Percentiles rank a stretch among this genome's conserved stretches.
phyloP scores from a whole-genome alignment of 2,113 vertebrate genomes.

The Orthonyx spaldingii region DNA sequence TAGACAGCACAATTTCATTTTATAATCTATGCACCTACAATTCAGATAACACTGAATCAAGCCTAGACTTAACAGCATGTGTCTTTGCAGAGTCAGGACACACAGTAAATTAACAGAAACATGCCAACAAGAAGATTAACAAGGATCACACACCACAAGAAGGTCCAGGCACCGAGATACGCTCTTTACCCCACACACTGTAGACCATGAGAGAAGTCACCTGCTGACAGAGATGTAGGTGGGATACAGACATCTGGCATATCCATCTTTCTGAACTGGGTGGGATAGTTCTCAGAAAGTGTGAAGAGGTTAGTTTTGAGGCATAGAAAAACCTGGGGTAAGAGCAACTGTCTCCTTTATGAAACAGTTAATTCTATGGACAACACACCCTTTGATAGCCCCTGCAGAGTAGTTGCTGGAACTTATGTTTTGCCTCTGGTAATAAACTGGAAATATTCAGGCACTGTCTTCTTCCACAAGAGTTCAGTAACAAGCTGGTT shows the following conservation, averaged over 20 bases:
- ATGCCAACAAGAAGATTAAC: not conserved
- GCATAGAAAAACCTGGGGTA: not conserved
- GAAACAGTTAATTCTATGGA: not conserved
- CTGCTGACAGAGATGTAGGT: not conserved
- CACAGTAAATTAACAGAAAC: not conserved
- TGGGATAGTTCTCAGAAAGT: not conserved
- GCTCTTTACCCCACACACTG: not conserved
- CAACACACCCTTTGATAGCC: fast-evolving
- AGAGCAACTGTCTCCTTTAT: not conserved
- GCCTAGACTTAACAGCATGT: not conserved
- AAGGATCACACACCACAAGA: no score
- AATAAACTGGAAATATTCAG: not conserved
- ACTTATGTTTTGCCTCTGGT: not conserved
- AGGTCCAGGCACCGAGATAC: not conserved
- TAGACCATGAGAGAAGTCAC: not conserved
- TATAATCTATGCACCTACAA: not conserved
- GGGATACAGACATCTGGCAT: not conserved
- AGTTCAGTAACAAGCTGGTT: not conserved
- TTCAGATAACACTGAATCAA: not conserved
- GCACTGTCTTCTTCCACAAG: not conserved
- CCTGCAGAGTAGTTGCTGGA: not conserved
- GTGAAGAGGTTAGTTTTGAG: not conserved
- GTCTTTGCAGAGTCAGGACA: not conserved
- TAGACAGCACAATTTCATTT: not conserved
- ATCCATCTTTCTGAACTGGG: fast-evolving